Percentiles rank a stretch among this genome's conserved stretches.
These are phyloP conservation scores for Actenoides hombroni DNA, from an alignment of 2,113 vertebrate species.

Conservation along the genomic window DNA sequence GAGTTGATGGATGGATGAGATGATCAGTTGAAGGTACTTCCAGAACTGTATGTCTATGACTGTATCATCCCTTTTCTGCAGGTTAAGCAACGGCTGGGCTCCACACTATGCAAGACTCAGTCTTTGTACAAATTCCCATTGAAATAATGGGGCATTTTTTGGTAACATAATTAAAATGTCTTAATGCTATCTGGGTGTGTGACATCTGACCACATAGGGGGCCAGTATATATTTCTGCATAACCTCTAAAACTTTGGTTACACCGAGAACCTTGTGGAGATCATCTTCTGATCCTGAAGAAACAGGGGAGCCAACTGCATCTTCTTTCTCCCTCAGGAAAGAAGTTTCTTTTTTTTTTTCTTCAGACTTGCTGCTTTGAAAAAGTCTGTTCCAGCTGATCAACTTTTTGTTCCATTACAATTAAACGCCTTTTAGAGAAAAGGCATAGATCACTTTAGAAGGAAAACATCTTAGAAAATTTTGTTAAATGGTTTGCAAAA, in stretches of 20 bases:
- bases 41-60: neutral
- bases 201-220: fast-evolving
- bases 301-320: neutral
- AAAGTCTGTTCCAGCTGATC: neutral
- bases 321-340: neutral
- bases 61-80: neutral
- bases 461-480: neutral
- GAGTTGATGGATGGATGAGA: neutral
- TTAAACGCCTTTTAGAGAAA: neutral
- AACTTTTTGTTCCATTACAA: neutral
- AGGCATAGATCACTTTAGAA: neutral
- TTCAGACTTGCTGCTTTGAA: neutral
- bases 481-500: neutral
- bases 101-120: fast-evolving
- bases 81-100: neutral
- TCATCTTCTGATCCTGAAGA: neutral
- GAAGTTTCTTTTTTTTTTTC: neutral
- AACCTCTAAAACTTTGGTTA: neutral
- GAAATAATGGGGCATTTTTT: neutral
- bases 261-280: neutral
- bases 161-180: fast-evolving
- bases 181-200: neutral
- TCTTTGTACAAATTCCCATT: neutral
- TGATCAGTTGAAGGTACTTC: neutral
- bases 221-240: neutral